phyloP scores from a whole-genome alignment of 2,113 vertebrate genomes.

The Anseranas semipalmata region DNA sequence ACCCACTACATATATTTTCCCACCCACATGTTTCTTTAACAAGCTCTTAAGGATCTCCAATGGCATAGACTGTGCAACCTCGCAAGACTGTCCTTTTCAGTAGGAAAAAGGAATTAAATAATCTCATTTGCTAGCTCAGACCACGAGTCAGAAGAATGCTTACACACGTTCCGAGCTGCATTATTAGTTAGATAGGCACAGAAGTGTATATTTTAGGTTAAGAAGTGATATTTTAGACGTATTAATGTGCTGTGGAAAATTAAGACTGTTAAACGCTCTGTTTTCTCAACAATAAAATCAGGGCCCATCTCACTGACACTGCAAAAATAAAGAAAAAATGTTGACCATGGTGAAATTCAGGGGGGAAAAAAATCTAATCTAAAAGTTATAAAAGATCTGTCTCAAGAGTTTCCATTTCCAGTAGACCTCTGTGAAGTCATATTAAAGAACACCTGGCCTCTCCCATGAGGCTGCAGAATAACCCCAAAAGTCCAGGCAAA shows the following conservation, averaged over 20 bases:
- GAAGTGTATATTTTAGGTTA: background rate
- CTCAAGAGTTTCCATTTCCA: background rate
- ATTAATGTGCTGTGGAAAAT: background rate
- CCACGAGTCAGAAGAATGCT: background rate
- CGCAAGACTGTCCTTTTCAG: background rate
- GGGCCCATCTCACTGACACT: background rate
- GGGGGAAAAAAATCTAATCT: background rate
- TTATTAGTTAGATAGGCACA: background rate
- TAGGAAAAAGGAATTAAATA: background rate
- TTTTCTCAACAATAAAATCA: background rate
- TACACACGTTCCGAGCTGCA: background rate
- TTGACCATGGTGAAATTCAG: fast-evolving
- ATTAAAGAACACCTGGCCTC: background rate
- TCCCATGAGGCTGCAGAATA: background rate
- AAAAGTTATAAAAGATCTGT: background rate
- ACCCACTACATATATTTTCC: background rate
- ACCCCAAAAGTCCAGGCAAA: background rate
- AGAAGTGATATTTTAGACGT: background rate
- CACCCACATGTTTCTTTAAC: background rate
- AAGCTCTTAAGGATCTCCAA: background rate
- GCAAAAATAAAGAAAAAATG: background rate
- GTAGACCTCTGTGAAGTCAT: background rate
- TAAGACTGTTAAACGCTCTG: background rate
- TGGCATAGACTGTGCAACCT: background rate
- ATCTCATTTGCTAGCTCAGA: background rate